Conservation (phyloP, 2,113 vertebrate species). For the Electrona antarctica region DNA sequence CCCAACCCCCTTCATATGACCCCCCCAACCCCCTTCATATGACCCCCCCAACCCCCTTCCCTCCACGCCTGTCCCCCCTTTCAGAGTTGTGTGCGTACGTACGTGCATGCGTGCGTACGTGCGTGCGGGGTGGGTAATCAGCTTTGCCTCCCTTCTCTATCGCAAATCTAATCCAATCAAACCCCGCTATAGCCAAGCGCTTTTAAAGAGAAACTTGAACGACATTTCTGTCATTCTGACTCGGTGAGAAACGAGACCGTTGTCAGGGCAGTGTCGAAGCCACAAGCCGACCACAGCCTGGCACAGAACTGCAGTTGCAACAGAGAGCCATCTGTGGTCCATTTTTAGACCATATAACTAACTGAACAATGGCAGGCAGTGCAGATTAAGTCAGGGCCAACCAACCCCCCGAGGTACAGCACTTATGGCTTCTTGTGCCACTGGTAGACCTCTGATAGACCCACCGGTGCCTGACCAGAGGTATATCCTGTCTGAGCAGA, state of each 20-base stretch:
- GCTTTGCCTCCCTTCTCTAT: slow-evolving; percentile 46
- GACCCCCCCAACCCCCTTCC: slow-evolving; percentile 11
- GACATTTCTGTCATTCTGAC: slow-evolving; percentile 13
- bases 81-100: background rate
- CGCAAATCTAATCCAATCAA: slow-evolving; percentile 37
- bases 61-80: slow-evolving; percentile 1
- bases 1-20: slow-evolving; percentile 18
- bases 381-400: background rate
- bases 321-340: slow-evolving; percentile 16
- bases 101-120: no score
- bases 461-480: background rate
- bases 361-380: background rate
- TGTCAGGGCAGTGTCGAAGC: slow-evolving; percentile 25
- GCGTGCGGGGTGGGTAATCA: slow-evolving; percentile 12
- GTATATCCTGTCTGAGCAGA: background rate
- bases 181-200: slow-evolving; percentile 38
- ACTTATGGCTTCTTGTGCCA: background rate
- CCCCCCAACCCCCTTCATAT: slow-evolving; percentile 41
- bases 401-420: slow-evolving; percentile 14
- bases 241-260: background rate
- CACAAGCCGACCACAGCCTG: slow-evolving; percentile 35
- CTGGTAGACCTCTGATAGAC: background rate
- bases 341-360: slow-evolving; percentile 13
- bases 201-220: slow-evolving; percentile 35
- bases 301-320: slow-evolving; percentile 9